Conservation (phyloP, 2,797 vertebrate species). For the Tangara arthus region DNA sequence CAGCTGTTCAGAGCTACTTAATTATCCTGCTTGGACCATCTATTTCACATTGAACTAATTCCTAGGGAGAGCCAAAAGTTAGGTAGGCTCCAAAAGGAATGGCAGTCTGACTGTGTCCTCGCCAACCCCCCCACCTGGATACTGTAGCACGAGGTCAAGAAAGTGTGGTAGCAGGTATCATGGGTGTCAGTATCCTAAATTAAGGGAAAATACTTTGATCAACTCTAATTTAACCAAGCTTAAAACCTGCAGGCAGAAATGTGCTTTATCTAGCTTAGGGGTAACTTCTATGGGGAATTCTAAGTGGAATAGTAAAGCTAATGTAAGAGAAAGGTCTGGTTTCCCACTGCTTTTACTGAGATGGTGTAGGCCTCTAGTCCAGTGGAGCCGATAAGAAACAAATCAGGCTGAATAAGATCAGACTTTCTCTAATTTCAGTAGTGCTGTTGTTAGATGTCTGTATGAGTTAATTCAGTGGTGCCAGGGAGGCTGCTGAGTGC, state of each 20-base stretch:
- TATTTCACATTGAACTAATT: neutral
- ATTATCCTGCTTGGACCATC: neutral
- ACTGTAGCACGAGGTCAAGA: neutral
- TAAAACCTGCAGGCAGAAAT: neutral
- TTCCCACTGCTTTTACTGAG: neutral
- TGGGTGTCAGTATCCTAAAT: neutral
- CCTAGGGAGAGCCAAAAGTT: neutral
- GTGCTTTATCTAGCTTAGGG: neutral
- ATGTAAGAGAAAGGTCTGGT: neutral
- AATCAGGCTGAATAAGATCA: neutral
- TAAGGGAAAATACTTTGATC: neutral
- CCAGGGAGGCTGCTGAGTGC: neutral
- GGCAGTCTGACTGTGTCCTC: neutral
- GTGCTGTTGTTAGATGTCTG: neutral
- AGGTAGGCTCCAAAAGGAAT: neutral
- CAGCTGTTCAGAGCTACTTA: neutral
- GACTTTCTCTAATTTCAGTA: neutral
- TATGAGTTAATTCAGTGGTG: neutral
- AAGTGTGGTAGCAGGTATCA: neutral
- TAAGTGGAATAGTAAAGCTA: neutral
- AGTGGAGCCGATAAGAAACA: neutral
- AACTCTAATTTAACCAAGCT: neutral
- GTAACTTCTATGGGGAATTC: neutral
- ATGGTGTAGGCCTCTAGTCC: neutral
- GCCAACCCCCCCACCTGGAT: neutral